Evolutionary conservation across 2,113 vertebrate genomes (phyloP), one percentile per base, ranked within the genome.

Genomic region (Eonycteris spelaea): DNA sequence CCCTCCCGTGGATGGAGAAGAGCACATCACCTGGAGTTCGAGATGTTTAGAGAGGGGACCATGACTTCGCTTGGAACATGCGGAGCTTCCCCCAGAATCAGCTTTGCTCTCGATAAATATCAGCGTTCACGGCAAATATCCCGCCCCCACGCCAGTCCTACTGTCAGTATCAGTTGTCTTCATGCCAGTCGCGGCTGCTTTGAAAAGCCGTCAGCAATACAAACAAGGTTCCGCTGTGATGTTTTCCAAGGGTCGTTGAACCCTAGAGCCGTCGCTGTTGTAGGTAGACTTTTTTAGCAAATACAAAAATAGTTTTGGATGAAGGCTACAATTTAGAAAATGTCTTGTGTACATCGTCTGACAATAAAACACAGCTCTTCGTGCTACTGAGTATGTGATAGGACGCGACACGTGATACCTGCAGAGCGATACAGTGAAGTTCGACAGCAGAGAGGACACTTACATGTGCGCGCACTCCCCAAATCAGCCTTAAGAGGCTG

Each of bases 21-120:
- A 79, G 16, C 18, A 1, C 5, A 1, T 5, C 22, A 1, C 7
- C 19, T 6, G 6, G 2, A 13, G 18, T 15, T 40, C 5, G 9
- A 21, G 13, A 14, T 33, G 0, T 15, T 79, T 24, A 68, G 9
- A 40, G 5, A 84, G 19, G 65, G 12, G 14, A 21, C 30, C 51
- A 28, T 26, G 30, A n/a, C 77, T 43, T 74, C 38, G 14, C 87
- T 53, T 21, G 16, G 14, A 57, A 19, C 26, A 75, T 18, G 19
- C 33, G 6, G 38, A 83, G 38, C 59, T 35, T 61, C n/a, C 21
- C 4, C 75, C 19, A 43, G 51, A 8, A 68, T 4, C 85, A 63
- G 21, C 38, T 51, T 51, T 74, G 21, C 24, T 43, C 26, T 80
- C 70, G 40, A 2, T 55, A 40, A 78, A 83, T 67, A 40, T 33